These are phyloP conservation scores for Plemyria rubiginata DNA, from an alignment of 2,888 invertebrate genomes.

Conservation along the genomic window DNA sequence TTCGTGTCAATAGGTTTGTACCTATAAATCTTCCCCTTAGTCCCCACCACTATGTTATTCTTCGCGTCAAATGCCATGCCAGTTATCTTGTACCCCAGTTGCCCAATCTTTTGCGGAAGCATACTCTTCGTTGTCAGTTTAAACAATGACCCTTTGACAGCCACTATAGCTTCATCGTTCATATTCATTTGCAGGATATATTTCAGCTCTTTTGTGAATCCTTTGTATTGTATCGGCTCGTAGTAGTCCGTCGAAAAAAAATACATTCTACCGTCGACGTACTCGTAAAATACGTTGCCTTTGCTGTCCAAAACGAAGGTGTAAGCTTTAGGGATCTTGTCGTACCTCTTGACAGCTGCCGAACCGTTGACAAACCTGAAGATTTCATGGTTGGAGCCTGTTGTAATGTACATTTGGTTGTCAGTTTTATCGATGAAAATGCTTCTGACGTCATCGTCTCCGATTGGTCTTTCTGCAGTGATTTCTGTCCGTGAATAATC, in stretches of 20 bases:
- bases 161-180: conserved; percentile 72
- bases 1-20: conserved; percentile 69
- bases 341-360: conserved; percentile 72
- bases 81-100: conserved; percentile 75
- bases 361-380: conserved; percentile 72
- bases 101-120: conserved; percentile 70
- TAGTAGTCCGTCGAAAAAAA: conserved; percentile 69
- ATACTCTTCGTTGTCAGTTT: conserved; percentile 65
- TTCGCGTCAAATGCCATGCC: conserved; percentile 71
- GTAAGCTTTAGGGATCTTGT: conserved; percentile 74
- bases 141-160: conserved; percentile 73
- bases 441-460: conserved; percentile 73
- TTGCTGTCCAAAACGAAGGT: conserved; percentile 69
- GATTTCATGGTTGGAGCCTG: conserved; percentile 71
- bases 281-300: conserved; percentile 75
- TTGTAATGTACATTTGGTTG: conserved; percentile 74
- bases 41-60: conserved; percentile 74
- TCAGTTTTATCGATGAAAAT: conserved; percentile 75
- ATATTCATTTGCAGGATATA: conserved; percentile 70
- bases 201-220: conserved; percentile 73
- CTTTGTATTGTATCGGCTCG: conserved; percentile 77
- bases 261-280: conserved; percentile 73
- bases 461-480: conserved; percentile 72
- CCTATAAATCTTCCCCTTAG: conserved; percentile 77
- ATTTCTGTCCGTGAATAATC: conserved; percentile 69